A percentile compares a stretch with the other conserved stretches of the same genome.
phyloP scores from a whole-genome alignment of 2,888 invertebrate genomes.

The Meiosimyza decipiens region DNA sequence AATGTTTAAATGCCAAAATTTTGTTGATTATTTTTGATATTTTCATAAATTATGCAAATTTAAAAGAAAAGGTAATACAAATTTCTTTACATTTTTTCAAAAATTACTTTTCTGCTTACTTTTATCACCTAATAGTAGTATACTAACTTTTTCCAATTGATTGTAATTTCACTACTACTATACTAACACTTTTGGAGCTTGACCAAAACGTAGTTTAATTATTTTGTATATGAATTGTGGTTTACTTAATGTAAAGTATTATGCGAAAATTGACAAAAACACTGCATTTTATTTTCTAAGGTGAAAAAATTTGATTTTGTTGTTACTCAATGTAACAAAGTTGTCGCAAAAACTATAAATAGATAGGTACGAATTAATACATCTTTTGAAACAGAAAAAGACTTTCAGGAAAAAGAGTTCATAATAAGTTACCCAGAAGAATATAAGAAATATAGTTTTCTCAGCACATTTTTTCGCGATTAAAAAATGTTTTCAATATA shows the following conservation, averaged over 20 bases:
- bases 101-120: too few relatives aligned
- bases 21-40: slow-evolving; percentile 20
- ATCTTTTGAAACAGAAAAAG: too few relatives aligned
- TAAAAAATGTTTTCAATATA: too few relatives aligned
- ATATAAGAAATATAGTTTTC: too few relatives aligned
- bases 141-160: neutral
- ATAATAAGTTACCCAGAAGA: too few relatives aligned
- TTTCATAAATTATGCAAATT: slow-evolving; percentile 56
- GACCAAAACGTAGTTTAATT: neutral
- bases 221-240: slow-evolving; percentile 22
- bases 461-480: too few relatives aligned
- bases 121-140: neutral
- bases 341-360: too few relatives aligned
- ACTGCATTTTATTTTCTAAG: neutral
- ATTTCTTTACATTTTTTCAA: too few relatives aligned
- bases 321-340: too few relatives aligned
- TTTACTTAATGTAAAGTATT: slow-evolving; percentile 9
- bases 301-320: too few relatives aligned
- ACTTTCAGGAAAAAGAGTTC: too few relatives aligned
- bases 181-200: slow-evolving; percentile 16
- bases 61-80: slow-evolving; percentile 51
- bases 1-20: neutral
- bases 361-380: too few relatives aligned
- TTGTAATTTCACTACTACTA: neutral
- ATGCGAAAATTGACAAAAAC: slow-evolving; percentile 21